Evolutionary conservation across 2,113 vertebrate genomes (phyloP).

Genomic region (Cnemophilus loriae): DNA sequence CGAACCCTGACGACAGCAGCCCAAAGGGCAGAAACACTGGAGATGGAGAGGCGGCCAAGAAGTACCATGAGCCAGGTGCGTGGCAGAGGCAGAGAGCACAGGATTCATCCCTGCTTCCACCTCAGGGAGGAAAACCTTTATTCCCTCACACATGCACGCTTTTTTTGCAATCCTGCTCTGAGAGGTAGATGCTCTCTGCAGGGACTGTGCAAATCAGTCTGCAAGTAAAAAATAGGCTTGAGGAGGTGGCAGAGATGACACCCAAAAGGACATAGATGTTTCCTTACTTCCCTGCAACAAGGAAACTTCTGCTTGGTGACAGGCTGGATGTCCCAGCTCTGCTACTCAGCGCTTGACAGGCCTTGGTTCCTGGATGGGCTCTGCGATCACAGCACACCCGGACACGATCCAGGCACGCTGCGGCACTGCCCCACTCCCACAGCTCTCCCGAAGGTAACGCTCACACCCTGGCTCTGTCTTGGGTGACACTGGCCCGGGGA

Average conservation of each 20-base stretch:
- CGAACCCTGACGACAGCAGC: background rate
- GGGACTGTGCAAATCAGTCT: background rate
- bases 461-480: background rate
- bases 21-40: background rate
- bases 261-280: background rate
- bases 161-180: background rate
- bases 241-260: background rate
- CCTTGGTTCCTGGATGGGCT: background rate
- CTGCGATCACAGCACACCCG: accelerated
- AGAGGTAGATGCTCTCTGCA: background rate
- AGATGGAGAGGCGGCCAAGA: accelerated
- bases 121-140: background rate
- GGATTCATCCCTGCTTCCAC: background rate
- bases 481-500: accelerated
- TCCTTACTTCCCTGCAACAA: background rate
- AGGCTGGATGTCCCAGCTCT: background rate
- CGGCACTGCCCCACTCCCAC: background rate
- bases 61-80: accelerated
- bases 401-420: accelerated
- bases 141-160: accelerated
- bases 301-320: background rate
- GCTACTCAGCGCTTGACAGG: background rate
- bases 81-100: background rate
- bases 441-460: accelerated
- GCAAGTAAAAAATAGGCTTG: background rate